These are phyloP conservation scores for Hylyphantes graminicola DNA, from an alignment of 1,140 invertebrate species.

Conservation along the genomic window DNA sequence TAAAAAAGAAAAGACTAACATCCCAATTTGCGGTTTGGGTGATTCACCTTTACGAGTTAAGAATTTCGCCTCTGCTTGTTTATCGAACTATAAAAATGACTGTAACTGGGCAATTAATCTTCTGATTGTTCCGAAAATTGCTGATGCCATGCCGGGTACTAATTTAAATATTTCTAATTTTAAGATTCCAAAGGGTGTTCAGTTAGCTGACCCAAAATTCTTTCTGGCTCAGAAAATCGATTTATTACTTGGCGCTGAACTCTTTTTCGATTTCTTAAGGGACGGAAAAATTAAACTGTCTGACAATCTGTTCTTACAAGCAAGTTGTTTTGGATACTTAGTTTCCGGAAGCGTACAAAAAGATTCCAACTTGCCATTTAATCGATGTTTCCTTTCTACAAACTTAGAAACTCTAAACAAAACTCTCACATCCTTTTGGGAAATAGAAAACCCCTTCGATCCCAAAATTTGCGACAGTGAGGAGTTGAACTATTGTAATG, in stretches of 20 bases:
- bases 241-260: neutral
- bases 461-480: neutral
- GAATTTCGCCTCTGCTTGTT: neutral
- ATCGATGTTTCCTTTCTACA: neutral
- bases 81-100: conserved; percentile 7
- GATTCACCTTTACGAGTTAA: neutral
- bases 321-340: conserved; percentile 1
- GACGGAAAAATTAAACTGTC: neutral
- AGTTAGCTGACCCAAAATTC: conserved; percentile 7
- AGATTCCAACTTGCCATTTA: neutral
- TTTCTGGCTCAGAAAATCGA: neutral
- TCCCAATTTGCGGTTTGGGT: neutral
- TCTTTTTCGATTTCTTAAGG: neutral
- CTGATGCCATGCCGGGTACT: neutral
- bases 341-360: neutral
- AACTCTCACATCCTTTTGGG: neutral
- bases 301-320: neutral
- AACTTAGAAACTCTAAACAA: neutral
- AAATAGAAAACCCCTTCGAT: neutral
- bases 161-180: neutral
- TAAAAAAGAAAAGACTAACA: conserved; percentile 3
- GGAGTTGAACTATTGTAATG: neutral
- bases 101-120: neutral
- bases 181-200: neutral
- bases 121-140: conserved; percentile 5